phyloP scores from a whole-genome alignment of 2,797 vertebrate genomes.

The Hirundo rustica region DNA sequence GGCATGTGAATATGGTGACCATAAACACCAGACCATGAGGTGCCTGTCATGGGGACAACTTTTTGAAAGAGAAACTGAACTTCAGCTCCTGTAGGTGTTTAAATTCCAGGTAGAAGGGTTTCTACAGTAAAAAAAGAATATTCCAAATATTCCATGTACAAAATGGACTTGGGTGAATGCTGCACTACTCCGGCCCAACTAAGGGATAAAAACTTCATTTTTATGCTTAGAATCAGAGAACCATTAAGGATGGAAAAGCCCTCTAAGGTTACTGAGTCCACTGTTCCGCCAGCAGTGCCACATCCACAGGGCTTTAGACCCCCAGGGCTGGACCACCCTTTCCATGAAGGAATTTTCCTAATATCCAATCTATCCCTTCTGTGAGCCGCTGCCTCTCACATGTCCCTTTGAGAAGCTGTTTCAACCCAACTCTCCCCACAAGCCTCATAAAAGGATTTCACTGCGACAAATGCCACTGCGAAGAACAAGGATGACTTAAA shows the following conservation, averaged over 20 bases:
- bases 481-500: conserved; percentile 34
- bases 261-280: not conserved
- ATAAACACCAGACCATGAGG: not conserved
- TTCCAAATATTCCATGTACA: not conserved
- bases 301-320: not conserved
- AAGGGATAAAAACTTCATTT: not conserved
- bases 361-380: not conserved
- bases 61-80: not conserved
- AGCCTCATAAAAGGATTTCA: conserved; percentile 17
- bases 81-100: not conserved
- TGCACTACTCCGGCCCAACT: fast-evolving
- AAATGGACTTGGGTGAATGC: fast-evolving
- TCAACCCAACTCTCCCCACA: not conserved
- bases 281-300: not conserved
- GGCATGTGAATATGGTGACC: not conserved
- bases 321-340: not conserved
- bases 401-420: not conserved
- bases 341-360: not conserved
- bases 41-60: not conserved
- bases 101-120: not conserved
- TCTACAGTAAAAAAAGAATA: not conserved
- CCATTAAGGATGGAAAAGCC: not conserved
- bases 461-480: not conserved
- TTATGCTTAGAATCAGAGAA: not conserved
- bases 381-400: fast-evolving